Evolutionary conservation across 2,888 invertebrate species (phyloP).

Genomic region (Galeopsomyia nigrocyanea): DNA sequence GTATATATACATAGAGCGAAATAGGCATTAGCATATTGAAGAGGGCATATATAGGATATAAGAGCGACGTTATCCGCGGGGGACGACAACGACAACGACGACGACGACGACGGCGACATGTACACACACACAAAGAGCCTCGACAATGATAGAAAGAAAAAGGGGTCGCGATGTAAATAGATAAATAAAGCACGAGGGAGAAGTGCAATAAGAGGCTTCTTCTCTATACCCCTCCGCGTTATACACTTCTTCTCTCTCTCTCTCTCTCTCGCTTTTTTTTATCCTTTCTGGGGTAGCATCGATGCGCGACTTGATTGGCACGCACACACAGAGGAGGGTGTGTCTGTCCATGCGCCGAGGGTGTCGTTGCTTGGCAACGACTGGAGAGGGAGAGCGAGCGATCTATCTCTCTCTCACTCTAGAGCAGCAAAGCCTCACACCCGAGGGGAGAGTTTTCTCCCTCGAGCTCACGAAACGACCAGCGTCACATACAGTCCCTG

Average conservation of each 20-base stretch:
- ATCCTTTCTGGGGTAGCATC: conserved; percentile 20
- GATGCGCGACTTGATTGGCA: conserved; percentile 44
- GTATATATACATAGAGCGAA: neutral
- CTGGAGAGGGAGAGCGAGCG: neutral
- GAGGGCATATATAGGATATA: no score
- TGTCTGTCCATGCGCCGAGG: conserved; percentile 46
- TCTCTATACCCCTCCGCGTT: conserved; percentile 8
- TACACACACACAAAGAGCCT: conserved; percentile 17
- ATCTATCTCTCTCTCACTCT: conserved; percentile 33
- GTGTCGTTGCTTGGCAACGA: conserved; percentile 66
- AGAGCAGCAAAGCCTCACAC: conserved; percentile 47
- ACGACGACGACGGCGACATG: conserved; percentile 15
- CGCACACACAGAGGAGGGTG: conserved; percentile 39
- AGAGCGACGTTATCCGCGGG: no score
- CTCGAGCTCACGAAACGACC: conserved; percentile 44
- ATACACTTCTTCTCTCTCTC: conserved; percentile 18
- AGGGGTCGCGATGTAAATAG: conserved; percentile 27
- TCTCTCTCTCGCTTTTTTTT: conserved; percentile 31
- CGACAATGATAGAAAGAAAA: conserved; percentile 15
- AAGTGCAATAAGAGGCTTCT: conserved; percentile 33
- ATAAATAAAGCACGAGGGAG: conserved; percentile 25
- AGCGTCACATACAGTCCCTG: conserved; percentile 54
- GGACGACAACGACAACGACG: no score
- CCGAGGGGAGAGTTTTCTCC: conserved; percentile 55
- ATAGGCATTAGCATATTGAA: neutral